These are phyloP conservation scores for Acropternis orthonyx DNA, from an alignment of 2,797 vertebrate species.

Conservation along the genomic window DNA sequence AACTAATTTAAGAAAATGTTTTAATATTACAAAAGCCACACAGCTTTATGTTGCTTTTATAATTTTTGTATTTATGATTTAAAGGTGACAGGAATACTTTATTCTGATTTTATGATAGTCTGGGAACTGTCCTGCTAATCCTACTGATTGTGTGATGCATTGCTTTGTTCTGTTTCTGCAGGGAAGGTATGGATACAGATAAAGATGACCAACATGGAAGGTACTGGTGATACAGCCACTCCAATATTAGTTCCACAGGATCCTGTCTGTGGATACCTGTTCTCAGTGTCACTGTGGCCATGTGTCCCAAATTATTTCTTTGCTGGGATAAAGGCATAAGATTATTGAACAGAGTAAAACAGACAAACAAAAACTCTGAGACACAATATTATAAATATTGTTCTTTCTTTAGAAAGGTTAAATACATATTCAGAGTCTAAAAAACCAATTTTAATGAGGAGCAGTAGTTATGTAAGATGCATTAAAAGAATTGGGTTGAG, in stretches of 20 bases:
- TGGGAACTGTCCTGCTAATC: not conserved
- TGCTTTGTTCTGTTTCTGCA: constrained; percentile 73
- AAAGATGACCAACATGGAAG: constrained; percentile 93
- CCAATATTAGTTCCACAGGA: not conserved
- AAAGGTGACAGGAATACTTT: not conserved
- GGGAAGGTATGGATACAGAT: constrained; percentile 95
- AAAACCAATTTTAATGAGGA: not conserved
- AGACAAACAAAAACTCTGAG: not conserved
- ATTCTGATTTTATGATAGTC: not conserved
- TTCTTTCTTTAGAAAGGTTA: not conserved
- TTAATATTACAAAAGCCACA: not conserved
- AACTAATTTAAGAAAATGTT: constrained; percentile 21
- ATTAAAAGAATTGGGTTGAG: not conserved
- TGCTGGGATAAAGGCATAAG: not conserved
- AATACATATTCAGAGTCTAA: not conserved
- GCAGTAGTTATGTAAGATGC: not conserved
- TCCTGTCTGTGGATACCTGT: not conserved
- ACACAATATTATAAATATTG: not conserved
- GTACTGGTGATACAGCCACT: constrained; percentile 75
- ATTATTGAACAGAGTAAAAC: not conserved
- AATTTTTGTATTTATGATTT: not conserved
- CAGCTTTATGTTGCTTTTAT: not conserved
- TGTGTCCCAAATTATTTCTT: not conserved
- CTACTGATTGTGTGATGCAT: not conserved
- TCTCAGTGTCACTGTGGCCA: not conserved